phyloP scores from a whole-genome alignment of 2,888 invertebrate genomes.

The Oligia strigilis region DNA sequence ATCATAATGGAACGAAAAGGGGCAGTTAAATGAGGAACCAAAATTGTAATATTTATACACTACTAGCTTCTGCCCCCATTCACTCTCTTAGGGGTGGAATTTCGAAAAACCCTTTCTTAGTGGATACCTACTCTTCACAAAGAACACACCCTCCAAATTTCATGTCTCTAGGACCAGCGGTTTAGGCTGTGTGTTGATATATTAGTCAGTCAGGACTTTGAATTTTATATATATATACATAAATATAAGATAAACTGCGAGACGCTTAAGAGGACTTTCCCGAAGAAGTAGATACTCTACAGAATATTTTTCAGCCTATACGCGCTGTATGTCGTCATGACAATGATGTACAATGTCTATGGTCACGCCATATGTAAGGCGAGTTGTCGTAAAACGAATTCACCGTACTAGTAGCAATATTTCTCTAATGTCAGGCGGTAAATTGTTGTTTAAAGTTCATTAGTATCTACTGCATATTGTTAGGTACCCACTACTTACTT shows the following conservation, averaged over 20 bases:
- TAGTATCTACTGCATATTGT: conserved; percentile 27
- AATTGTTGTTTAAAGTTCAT: conserved; percentile 34
- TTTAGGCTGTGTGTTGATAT: no score
- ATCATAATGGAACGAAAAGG: neutral
- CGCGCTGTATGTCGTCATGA: neutral
- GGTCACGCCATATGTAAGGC: neutral
- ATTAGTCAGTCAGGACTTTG: no score
- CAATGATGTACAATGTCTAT: neutral
- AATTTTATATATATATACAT: no score
- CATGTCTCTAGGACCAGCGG: no score
- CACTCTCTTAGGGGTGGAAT: no score
- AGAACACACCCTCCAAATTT: no score
- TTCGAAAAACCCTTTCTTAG: no score
- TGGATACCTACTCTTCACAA: no score
- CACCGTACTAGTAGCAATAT: conserved; percentile 19
- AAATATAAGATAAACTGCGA: neutral
- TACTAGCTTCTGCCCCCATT: no score
- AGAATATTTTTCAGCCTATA: no score
- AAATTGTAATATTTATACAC: neutral
- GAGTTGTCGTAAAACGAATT: conserved; percentile 27
- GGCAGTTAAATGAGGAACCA: neutral
- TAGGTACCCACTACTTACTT: conserved; percentile 12
- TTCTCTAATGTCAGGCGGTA: conserved; percentile 12
- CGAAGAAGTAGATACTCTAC: neutral
- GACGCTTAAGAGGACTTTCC: neutral